Evolutionary conservation across 2,113 vertebrate species (phyloP), one percentile per base, ranked within the genome.

Genomic region (Callipepla californica): DNA sequence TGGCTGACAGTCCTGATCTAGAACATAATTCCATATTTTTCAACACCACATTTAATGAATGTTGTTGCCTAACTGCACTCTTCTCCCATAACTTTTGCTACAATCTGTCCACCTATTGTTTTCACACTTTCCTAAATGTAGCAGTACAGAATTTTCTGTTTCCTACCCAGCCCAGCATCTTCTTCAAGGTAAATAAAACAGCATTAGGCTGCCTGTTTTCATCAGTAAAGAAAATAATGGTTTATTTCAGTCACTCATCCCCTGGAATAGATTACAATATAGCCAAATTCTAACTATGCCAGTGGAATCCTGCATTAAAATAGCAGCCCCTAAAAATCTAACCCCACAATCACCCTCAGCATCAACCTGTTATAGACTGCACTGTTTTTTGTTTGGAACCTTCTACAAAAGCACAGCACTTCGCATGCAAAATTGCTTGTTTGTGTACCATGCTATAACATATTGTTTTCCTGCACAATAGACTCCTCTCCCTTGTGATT

Each of bases 401-500:
- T 73, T 81, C 28, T 22, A 50, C 8, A 2, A 58, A 58, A 8
- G 6, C 55, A 48, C 48, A 62, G 36, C 36, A 44, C 8, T 66
- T 51, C 34, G 73, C 45, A 55, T 0, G 4, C 69, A 80, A 66
- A 80, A 38, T 34, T 36, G 32, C 14, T 68, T 75, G 23, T 57
- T 79, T 68, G 22, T 32, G 62, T 72, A 15, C 28, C 67, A 75
- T 57, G 11, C 26, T 15, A 20, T 26, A 76, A 6, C 4, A 8
- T 13, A 12, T 50, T 40, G 32, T 18, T 78, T 69, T n/a, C 32
- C 55, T 82, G 16, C 23, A 40, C 51, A 45, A 18, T 1, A 55
- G 18, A 26, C 25, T 38, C 3, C 0, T 48, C 48, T 16, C 47
- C 38, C 13, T 1, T 18, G 42, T 0, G 1, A 55, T 18, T 67